Evolutionary conservation across 2,797 vertebrate genomes (phyloP).

Genomic region (Cossypha niveicapilla): DNA sequence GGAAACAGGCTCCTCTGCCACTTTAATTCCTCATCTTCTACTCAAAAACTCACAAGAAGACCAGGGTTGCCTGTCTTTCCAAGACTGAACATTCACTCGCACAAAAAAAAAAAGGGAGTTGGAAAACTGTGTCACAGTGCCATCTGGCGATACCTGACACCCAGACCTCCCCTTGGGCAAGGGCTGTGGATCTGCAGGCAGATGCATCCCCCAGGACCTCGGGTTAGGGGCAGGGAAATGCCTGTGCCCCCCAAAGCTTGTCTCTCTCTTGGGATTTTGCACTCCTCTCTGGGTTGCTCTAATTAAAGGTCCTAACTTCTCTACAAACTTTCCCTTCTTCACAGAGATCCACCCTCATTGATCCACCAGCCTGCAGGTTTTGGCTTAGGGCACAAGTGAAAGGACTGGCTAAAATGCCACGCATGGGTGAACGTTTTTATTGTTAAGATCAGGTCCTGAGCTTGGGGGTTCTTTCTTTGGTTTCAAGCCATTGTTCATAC

Average conservation of each 20-base stretch:
- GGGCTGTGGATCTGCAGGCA: background rate
- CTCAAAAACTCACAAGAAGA: background rate
- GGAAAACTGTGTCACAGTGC: constrained; percentile 64
- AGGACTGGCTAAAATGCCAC: background rate
- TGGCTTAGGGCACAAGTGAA: background rate
- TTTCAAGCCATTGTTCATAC: background rate
- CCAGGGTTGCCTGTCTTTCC: background rate
- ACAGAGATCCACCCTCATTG: background rate
- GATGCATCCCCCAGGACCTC: background rate
- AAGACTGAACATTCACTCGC: constrained; percentile 7
- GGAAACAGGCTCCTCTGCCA: background rate
- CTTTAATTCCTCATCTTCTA: background rate
- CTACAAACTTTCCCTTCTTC: background rate
- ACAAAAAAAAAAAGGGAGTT: background rate
- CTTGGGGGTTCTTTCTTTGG: background rate
- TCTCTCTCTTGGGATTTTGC: background rate
- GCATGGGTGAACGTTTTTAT: background rate
- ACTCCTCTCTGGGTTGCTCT: background rate
- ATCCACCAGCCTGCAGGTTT: background rate
- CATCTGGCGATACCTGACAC: constrained; percentile 56
- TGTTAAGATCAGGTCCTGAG: background rate
- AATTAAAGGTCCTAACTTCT: background rate
- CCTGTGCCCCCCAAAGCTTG: background rate
- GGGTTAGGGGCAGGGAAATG: rapidly evolving
- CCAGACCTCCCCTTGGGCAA: background rate